Evolutionary conservation across 2,113 vertebrate species (phyloP).

Genomic region (Isurus oxyrinchus): DNA sequence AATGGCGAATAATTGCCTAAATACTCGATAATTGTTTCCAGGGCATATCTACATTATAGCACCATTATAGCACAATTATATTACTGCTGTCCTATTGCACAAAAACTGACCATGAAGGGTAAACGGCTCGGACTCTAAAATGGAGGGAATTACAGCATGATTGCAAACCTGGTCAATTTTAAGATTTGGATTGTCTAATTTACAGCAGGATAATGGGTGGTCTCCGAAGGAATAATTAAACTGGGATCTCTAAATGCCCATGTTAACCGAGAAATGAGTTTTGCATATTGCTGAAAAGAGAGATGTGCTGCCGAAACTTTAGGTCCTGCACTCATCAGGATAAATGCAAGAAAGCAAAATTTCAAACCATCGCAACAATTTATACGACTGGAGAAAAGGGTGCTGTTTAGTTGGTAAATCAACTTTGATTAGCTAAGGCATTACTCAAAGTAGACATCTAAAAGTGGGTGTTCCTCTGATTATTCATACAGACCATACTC

Average conservation of each 20-base stretch:
- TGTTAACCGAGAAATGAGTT: background rate
- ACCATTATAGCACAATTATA: background rate
- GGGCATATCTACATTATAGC: too few species aligned
- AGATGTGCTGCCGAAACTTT: background rate
- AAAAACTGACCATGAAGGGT: background rate
- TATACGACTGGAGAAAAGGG: background rate
- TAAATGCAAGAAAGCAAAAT: background rate
- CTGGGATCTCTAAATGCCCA: background rate
- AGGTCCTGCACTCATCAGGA: background rate
- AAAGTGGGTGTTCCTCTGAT: background rate
- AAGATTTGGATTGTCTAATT: background rate
- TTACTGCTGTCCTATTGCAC: background rate
- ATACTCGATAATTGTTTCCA: background rate
- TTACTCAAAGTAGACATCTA: background rate
- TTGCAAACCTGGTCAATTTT: background rate
- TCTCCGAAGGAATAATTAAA: background rate
- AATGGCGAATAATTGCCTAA: background rate
- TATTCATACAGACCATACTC: background rate
- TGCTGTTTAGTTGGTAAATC: background rate
- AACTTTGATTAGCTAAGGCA: background rate
- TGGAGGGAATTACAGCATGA: background rate
- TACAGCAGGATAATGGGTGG: background rate
- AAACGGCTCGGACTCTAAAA: background rate
- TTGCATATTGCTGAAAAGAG: background rate
- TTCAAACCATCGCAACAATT: background rate